Conservation (phyloP, 2,797 vertebrate genomes). For the Spinus olivaceus region DNA sequence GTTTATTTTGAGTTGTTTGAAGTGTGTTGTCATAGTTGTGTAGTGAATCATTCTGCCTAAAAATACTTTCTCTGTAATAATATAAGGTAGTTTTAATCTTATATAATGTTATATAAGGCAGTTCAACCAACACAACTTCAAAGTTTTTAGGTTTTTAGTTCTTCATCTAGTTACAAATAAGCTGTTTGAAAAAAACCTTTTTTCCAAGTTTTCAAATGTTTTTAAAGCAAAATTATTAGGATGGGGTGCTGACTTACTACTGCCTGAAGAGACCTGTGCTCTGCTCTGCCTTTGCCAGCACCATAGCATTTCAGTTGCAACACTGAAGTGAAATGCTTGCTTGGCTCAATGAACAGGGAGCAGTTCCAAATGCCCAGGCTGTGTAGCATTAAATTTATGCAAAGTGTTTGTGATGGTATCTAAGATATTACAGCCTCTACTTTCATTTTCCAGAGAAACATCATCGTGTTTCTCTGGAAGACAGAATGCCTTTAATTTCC, state of each 20-base stretch:
- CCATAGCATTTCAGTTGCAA: background rate
- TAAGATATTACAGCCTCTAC: background rate
- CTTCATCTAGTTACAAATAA: background rate
- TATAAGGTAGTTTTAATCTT: background rate
- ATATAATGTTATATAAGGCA: background rate
- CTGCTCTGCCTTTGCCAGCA: background rate
- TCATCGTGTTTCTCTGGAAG: background rate
- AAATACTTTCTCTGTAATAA: background rate
- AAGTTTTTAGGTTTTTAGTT: background rate
- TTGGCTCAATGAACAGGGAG: background rate
- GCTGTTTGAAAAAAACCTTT: background rate
- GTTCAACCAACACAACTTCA: background rate
- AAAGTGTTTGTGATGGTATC: background rate
- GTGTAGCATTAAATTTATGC: background rate
- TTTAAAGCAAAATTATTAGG: background rate
- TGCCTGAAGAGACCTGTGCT: background rate
- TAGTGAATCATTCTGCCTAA: conserved; percentile 10
- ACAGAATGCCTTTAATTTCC: background rate
- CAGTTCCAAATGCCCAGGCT: background rate
- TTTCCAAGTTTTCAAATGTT: background rate
- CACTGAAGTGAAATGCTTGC: background rate
- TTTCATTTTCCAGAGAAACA: background rate
- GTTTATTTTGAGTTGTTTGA: conserved; percentile 1
- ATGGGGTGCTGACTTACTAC: background rate
- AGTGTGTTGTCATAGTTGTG: conserved; percentile 9